These are phyloP conservation scores for Eira barbara DNA, from an alignment of 2,113 vertebrate genomes.

Conservation along the genomic window DNA sequence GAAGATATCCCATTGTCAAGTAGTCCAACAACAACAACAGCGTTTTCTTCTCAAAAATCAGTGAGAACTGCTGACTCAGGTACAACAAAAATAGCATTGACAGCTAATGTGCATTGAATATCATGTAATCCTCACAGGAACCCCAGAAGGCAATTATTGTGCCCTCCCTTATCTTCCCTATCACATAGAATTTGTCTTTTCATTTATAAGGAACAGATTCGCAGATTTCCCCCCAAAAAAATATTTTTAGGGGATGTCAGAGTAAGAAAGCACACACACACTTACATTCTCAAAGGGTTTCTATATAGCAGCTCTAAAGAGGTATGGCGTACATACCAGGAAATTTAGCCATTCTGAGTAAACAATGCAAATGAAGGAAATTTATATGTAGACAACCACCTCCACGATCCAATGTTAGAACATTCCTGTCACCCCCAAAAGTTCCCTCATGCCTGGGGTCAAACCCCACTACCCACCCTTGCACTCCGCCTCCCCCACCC, in stretches of 20 bases:
- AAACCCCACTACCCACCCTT: not conserved
- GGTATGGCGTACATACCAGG: not conserved
- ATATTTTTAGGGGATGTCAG: not conserved
- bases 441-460: not conserved
- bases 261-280: not conserved
- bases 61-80: not conserved
- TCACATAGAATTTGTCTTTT: not conserved
- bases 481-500: accelerated
- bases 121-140: not conserved
- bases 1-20: not conserved
- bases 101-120: not conserved
- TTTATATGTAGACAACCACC: not conserved
- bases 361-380: not conserved
- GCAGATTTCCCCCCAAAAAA: not conserved
- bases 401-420: not conserved
- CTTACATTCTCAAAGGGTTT: not conserved
- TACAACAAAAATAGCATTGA: not conserved
- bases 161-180: not conserved
- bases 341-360: not conserved
- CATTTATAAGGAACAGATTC: not conserved
- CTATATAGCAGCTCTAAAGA: not conserved
- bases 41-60: slow-evolving; percentile 8
- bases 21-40: not conserved
- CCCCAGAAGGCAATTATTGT: not conserved
- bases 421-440: not conserved